Conservation (phyloP, 2,797 vertebrate genomes). For the Sylvilagus floridanus region DNA sequence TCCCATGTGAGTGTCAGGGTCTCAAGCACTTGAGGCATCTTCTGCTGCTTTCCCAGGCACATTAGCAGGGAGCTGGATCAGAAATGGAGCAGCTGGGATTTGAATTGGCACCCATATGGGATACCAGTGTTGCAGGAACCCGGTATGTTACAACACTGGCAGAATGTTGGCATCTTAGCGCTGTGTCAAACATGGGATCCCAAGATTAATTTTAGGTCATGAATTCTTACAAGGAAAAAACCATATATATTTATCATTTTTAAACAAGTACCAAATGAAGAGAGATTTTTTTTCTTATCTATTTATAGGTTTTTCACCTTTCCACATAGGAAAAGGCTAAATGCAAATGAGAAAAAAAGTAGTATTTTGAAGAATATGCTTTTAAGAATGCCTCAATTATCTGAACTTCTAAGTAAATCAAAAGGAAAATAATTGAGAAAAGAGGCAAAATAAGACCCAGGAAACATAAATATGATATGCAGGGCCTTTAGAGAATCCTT, state of each 20-base stretch:
- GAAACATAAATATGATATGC: neutral
- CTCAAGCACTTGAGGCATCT: too few relatives aligned
- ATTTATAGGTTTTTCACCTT: conserved; percentile 27
- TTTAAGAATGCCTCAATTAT: neutral
- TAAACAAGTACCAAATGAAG: neutral
- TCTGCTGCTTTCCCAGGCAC: too few relatives aligned
- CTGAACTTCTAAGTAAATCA: conserved; percentile 9
- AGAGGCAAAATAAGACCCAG: conserved; percentile 44
- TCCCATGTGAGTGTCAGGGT: too few relatives aligned
- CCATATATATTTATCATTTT: neutral
- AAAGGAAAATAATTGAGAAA: conserved; percentile 43
- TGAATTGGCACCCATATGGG: too few relatives aligned
- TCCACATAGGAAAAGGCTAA: conserved; percentile 29
- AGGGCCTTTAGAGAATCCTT: neutral
- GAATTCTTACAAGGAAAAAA: neutral
- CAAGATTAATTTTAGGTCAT: neutral
- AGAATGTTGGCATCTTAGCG: too few relatives aligned
- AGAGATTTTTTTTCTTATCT: conserved; percentile 12
- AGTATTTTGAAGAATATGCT: neutral
- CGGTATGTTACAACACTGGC: too few relatives aligned
- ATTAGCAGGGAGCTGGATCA: too few relatives aligned
- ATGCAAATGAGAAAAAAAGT: neutral
- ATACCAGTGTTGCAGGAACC: too few relatives aligned
- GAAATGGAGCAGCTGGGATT: too few relatives aligned
- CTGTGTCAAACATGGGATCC: too few relatives aligned